A percentile compares a stretch with the other conserved stretches of the same genome.
Conservation (phyloP, 1,140 invertebrate species). For the Geopemphigus sp. region DNA sequence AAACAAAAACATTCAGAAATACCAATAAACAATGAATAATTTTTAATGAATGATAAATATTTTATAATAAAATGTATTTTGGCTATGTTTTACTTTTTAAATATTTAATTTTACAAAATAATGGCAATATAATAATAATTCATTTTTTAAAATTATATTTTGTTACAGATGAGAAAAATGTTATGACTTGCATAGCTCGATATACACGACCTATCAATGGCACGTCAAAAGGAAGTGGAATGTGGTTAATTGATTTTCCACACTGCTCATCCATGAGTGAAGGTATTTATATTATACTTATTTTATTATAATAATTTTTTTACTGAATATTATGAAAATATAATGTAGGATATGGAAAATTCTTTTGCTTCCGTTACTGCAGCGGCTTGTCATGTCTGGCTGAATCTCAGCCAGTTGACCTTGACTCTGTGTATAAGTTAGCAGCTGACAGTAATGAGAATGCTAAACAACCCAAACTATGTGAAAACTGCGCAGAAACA, state of each 20-base stretch:
- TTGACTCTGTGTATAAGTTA: conserved; percentile 53
- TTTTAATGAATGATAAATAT: no score
- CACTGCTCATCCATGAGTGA: conserved; percentile 52
- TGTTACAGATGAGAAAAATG: conserved; percentile 51
- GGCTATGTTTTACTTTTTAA: no score
- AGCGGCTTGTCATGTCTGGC: conserved; percentile 58
- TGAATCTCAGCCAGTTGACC: conserved; percentile 57
- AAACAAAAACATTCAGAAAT: no score
- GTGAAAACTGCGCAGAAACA: conserved; percentile 37
- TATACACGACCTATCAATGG: conserved; percentile 52
- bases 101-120: no score
- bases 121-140: no score
- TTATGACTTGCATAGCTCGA: conserved; percentile 50
- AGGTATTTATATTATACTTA: conserved; percentile 17
- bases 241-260: conserved; percentile 56
- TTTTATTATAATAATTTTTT: neutral
- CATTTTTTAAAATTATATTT: neutral
- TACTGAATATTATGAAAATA: neutral
- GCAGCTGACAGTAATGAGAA: conserved; percentile 49
- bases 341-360: conserved; percentile 56
- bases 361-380: conserved; percentile 60
- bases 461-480: conserved; percentile 17
- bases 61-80: no score
- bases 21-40: no score
- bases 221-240: conserved; percentile 51